Conservation (phyloP, 1,140 invertebrate species). For the Proales similis region DNA sequence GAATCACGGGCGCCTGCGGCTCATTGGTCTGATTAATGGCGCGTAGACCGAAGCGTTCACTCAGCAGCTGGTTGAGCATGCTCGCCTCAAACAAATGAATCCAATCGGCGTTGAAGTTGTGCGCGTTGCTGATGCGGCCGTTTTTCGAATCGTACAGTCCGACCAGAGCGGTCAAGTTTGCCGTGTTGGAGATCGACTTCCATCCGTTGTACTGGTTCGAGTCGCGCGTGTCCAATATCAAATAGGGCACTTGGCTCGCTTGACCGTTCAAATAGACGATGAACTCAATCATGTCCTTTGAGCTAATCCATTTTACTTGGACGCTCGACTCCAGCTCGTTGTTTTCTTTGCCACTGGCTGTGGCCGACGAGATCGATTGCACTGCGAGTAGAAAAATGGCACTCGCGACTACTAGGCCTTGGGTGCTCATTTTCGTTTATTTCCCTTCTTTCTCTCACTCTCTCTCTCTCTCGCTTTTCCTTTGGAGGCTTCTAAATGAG, state of each 20-base stretch:
- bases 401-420: too few relatives aligned
- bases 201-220: constrained; percentile 34
- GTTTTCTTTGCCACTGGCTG: too few relatives aligned
- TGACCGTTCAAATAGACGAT: not conserved
- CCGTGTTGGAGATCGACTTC: constrained; percentile 1
- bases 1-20: not conserved
- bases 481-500: too few relatives aligned
- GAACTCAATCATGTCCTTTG: constrained; percentile 13
- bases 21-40: not conserved
- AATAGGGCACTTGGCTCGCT: not conserved
- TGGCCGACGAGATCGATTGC: too few relatives aligned
- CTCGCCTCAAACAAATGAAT: constrained; percentile 15
- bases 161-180: constrained; percentile 9
- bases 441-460: too few relatives aligned
- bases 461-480: too few relatives aligned
- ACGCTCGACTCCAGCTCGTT: not conserved
- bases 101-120: constrained; percentile 26
- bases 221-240: constrained; percentile 21
- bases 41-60: not conserved
- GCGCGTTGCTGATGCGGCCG: constrained; percentile 7
- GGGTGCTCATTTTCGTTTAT: too few relatives aligned
- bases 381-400: too few relatives aligned
- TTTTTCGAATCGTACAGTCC: constrained; percentile 25
- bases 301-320: constrained; percentile 22
- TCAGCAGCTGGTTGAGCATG: not conserved